Conservation (phyloP, 2,797 vertebrate genomes). For the Nyctibius grandis region DNA sequence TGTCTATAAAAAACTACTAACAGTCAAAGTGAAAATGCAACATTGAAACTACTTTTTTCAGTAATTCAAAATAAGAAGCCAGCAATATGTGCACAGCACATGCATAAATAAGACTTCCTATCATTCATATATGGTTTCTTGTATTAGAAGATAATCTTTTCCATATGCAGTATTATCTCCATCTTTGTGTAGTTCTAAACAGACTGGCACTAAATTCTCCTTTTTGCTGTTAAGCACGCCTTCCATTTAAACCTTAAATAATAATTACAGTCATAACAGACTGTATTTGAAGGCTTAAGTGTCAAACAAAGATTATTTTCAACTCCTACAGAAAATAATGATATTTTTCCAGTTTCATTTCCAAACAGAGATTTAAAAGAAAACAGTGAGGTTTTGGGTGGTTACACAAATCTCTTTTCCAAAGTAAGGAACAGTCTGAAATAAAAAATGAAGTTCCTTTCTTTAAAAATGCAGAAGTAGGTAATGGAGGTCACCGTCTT, state of each 20-base stretch:
- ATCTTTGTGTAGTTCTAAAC: not conserved
- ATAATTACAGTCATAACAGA: not conserved
- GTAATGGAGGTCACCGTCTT: not conserved
- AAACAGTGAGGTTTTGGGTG: not conserved
- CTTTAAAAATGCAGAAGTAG: not conserved
- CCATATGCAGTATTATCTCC: not conserved
- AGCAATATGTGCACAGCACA: not conserved
- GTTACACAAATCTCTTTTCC: not conserved
- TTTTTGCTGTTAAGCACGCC: not conserved
- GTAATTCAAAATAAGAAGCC: not conserved
- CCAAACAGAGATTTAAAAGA: not conserved
- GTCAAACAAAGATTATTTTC: not conserved
- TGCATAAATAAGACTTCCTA: not conserved
- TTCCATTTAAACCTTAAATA: not conserved
- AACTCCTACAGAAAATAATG: not conserved
- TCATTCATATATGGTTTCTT: not conserved
- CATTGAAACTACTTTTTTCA: not conserved
- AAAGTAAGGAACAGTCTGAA: not conserved
- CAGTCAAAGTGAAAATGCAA: not conserved
- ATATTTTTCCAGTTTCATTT: not conserved
- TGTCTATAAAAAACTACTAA: not conserved
- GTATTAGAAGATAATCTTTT: not conserved
- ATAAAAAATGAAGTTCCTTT: not conserved
- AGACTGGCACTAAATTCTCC: not conserved
- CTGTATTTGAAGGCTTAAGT: not conserved